Conservation (phyloP, 2,797 vertebrate species). For the Danio choprae region DNA sequence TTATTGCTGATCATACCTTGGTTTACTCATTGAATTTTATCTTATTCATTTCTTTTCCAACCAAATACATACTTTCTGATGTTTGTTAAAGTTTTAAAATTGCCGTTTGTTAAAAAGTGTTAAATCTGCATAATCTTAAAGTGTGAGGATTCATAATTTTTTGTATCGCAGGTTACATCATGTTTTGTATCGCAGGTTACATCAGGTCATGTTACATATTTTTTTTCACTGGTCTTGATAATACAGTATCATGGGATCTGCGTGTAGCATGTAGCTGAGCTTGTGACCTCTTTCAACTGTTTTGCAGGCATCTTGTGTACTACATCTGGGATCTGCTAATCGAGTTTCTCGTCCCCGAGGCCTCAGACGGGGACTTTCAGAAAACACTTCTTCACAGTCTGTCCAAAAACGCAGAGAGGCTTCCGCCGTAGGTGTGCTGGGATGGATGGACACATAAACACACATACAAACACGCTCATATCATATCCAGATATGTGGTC, state of each 20-base stretch:
- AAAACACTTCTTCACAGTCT: constrained; percentile 74
- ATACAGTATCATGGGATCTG: not conserved
- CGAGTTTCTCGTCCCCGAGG: constrained; percentile 87
- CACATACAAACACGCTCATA: not conserved
- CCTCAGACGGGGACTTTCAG: constrained; percentile 77
- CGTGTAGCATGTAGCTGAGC: not conserved
- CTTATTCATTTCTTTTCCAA: not conserved
- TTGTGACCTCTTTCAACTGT: constrained; percentile 24
- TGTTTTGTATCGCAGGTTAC: too few relatives aligned
- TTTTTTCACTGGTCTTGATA: not conserved
- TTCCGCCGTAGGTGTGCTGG: constrained; percentile 48
- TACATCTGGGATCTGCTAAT: constrained; percentile 89
- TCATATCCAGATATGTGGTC: not conserved
- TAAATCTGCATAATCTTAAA: not conserved
- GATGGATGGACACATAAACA: constrained; percentile 49
- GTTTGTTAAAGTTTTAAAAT: not conserved
- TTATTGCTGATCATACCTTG: not conserved
- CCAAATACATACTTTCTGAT: not conserved
- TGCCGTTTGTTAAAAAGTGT: not conserved
- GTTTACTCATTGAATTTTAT: not conserved
- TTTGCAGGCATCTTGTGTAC: constrained; percentile 89
- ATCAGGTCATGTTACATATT: too few relatives aligned
- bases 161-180: too few relatives aligned
- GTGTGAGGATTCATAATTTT: not conserved
- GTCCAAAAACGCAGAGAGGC: constrained; percentile 64